These are phyloP conservation scores for Tolypeutes matacus DNA, from an alignment of 2,797 vertebrate species.

Conservation along the genomic window DNA sequence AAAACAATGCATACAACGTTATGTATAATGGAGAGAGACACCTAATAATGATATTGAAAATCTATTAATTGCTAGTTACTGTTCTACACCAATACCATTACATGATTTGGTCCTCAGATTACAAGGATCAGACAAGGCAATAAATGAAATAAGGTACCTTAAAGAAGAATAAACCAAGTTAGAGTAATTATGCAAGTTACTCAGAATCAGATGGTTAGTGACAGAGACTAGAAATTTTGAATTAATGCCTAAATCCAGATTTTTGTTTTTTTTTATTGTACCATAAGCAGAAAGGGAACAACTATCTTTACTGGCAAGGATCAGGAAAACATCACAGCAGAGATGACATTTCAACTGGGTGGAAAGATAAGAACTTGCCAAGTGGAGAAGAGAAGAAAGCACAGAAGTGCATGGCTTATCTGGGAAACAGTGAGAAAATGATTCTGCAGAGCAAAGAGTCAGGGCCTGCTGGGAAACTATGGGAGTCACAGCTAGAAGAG, in stretches of 20 bases:
- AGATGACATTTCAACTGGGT: neutral
- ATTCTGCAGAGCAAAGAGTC: neutral
- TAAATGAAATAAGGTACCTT: neutral
- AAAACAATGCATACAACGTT: neutral
- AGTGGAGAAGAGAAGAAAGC: neutral
- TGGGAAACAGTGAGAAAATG: neutral
- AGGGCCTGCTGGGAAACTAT: neutral
- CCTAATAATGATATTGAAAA: neutral
- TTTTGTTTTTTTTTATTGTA: neutral
- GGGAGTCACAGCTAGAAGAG: neutral
- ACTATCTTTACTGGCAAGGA: neutral
- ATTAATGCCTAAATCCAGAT: neutral
- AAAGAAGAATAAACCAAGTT: neutral
- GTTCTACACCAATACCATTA: no score
- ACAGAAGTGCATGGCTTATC: neutral
- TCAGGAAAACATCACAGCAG: fast-evolving
- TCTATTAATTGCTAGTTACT: neutral
- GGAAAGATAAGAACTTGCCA: neutral
- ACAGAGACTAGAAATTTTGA: neutral
- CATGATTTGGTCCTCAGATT: neutral
- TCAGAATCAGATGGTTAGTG: neutral
- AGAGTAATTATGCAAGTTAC: neutral
- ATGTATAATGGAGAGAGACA: neutral
- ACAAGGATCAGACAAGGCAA: neutral
- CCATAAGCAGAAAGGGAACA: neutral